Base-by-base conservation (phyloP, 2,888 invertebrate genomes). In the Meteorus cinctellus region DNA sequence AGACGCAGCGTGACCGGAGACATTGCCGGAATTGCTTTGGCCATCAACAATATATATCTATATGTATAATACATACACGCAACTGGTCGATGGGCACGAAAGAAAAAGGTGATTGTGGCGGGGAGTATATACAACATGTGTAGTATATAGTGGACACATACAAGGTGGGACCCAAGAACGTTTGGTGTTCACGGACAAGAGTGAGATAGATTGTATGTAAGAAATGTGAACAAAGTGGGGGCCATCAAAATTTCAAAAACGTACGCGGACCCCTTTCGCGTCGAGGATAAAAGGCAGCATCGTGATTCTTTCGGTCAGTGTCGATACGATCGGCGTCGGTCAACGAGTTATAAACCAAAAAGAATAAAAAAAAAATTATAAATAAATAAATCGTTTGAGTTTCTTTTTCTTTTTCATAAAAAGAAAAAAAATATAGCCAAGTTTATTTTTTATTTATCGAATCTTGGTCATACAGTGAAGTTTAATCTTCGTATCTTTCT, bases 231-330 rank as follows among this genome's bases (percentile, higher is more conserved):
- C 19, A 55, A 55, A 55, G 89, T 89, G 89, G 89, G 89, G 89
- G 88, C 88, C 88, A 89, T 89, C 89, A 89, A 89, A 89, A 89
- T 89, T 89, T 89, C 89, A 89, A 89, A 89, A 89, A 89, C 89
- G 89, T 89, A 89, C 88, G 86, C 89, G 88, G 88, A 83, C 89
- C 89, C 89, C 89, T 88, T 89, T 89, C 88, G 88, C 88, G 89
- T 85, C 83, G 86, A 88, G 89, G 88, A 89, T 89, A 89, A 89
- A 89, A 89, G 89, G 88, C 88, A 88, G 89, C 86, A 87, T 88
- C 89, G 88, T 84, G 88, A 89, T 89, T 89, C 89, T 89, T 89
- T 89, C 86, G 84, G 88, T 83, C 89, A 89, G 89, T 89, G 83
- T 86, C 87, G 89, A 89, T 89, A 88, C 89, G 88, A 87, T 86